Percentiles rank a stretch among this genome's conserved stretches.
Conservation (phyloP, 2,797 vertebrate species). For the Rhabdophis nuchalis region DNA sequence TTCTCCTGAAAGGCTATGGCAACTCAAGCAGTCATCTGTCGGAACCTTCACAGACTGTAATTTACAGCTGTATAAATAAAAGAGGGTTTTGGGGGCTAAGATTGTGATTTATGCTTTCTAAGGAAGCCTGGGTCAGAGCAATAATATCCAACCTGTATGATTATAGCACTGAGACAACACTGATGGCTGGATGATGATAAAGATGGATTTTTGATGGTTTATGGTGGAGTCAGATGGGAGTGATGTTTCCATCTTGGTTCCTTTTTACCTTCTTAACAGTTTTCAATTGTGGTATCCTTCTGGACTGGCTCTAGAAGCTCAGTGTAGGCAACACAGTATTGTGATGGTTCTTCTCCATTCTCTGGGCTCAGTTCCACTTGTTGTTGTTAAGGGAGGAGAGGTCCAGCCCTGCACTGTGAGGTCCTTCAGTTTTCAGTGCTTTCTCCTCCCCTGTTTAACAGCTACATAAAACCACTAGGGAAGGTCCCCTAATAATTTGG, state of each 20-base stretch:
- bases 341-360: neutral
- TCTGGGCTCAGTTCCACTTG: neutral
- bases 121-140: no score
- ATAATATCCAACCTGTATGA: neutral
- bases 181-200: neutral
- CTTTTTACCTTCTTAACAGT: neutral
- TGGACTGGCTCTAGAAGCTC: neutral
- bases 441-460: neutral
- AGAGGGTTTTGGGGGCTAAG: no score
- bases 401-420: neutral
- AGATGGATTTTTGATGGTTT: neutral
- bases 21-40: no score
- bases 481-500: neutral
- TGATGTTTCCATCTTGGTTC: neutral
- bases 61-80: no score
- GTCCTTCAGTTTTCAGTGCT: neutral
- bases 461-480: neutral
- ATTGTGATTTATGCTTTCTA: no score
- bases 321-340: neutral
- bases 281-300: neutral
- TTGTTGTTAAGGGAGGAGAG: neutral
- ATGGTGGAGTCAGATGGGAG: neutral
- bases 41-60: no score
- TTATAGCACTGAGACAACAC: neutral
- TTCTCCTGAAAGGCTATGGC: no score